Percentiles rank a stretch among this genome's conserved stretches.
Conservation (phyloP, 2,113 vertebrate genomes). For the Colinus virginianus region DNA sequence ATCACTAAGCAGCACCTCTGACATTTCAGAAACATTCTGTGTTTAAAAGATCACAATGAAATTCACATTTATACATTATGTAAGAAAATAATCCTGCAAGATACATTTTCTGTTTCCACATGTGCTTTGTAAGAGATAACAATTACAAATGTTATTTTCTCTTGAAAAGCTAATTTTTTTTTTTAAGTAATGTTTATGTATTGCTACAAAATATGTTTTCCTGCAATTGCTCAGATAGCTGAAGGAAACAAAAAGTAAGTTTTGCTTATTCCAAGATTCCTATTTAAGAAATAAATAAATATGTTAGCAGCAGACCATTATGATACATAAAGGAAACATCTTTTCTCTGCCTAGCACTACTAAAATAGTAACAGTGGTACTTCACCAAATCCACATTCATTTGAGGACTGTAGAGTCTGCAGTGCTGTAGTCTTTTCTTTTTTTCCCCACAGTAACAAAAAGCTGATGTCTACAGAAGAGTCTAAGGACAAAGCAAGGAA, state of each 20-base stretch:
- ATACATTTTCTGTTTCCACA: not conserved
- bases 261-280: not conserved
- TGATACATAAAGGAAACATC: not conserved
- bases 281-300: not conserved
- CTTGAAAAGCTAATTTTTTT: not conserved
- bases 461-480: not conserved
- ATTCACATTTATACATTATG: not conserved
- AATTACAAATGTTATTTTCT: constrained; percentile 30
- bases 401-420: not conserved
- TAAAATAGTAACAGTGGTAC: not conserved
- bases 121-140: constrained; percentile 5
- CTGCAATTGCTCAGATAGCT: constrained; percentile 7
- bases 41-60: not conserved
- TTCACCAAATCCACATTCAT: not conserved
- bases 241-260: not conserved
- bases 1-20: not conserved
- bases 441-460: not conserved
- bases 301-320: not conserved
- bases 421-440: not conserved
- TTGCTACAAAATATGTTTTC: not conserved
- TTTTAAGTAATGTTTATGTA: constrained; percentile 9
- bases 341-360: not conserved
- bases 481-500: not conserved
- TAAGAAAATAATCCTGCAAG: not conserved
- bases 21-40: not conserved